Base-by-base conservation (phyloP, 1,140 invertebrate genomes). In the Ephestia elutella region DNA sequence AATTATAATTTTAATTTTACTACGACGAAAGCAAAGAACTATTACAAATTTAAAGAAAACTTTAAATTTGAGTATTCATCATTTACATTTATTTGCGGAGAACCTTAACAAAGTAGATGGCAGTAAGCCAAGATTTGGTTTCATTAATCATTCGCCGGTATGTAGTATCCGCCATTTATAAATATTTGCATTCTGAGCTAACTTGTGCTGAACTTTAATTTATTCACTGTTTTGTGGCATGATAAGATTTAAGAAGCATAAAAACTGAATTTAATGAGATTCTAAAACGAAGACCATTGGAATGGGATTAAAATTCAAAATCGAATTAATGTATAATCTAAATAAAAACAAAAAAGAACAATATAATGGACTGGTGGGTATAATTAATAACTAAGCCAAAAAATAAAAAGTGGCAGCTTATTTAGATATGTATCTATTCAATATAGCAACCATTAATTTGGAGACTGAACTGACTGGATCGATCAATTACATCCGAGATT, bases 21-120 rank as follows among this genome's bases (percentile, higher is more conserved):
- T 15, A 13, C 2, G 11, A 11, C 32, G 8, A 13, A 38, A 38
- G 32, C 11, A 44, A 15, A 44, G 38, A 44, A 44, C 13, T 44
- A 0, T 32, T 2, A 32, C 30, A 32, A 17, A 8, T 38, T 38
- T 38, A 38, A 13, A 15, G 7, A 44, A 17, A 15, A 44, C 13
- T 44, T 44, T 25, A 32, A 28, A 49, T 18, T 32, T 32, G 9
- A 56, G 21, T 25, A 25, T 25, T 56, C 49, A 32, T 68, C 48
- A 54, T 68, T 65, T 63, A 21, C 60, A 60, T 64, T 54, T 66
- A 57, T 68, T 63, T 38, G 54, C 57, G 44, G 50, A 71, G 71
- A 75, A 56, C 70, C 68, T 62, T 66, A 77, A 79, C 70, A 77
- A 78, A 77, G 65, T 62, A 57, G 21, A 65, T 75, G 78, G 75